phyloP scores from a whole-genome alignment of 2,113 vertebrate species.

The Haplotaxodon microlepis region DNA sequence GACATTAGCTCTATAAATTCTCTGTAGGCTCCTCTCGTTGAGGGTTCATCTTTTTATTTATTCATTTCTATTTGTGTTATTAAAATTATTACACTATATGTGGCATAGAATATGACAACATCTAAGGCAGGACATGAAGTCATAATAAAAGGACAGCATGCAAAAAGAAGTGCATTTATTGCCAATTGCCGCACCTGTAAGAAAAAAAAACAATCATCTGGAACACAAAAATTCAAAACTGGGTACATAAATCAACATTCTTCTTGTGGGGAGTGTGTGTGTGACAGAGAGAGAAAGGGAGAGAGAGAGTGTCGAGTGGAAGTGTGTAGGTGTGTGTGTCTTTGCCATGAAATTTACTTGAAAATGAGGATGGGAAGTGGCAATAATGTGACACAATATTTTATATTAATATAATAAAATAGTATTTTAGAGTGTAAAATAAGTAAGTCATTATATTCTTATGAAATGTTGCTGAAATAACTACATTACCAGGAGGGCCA shows the following conservation, averaged over 20 bases:
- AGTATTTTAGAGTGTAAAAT: not conserved
- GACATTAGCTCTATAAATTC: not conserved
- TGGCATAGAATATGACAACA: not conserved
- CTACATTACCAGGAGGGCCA: not conserved
- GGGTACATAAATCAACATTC: not conserved
- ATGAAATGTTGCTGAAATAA: not conserved
- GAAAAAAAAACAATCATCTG: not conserved
- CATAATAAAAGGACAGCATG: not conserved
- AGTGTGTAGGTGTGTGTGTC: not conserved
- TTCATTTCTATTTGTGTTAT: not conserved
- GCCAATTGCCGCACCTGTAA: not conserved
- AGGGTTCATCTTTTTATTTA: not conserved
- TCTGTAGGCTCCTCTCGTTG: accelerated
- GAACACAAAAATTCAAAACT: not conserved
- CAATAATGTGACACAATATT: not conserved
- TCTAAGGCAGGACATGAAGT: not conserved
- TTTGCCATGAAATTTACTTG: not conserved
- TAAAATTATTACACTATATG: not conserved
- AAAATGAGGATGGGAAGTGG: not conserved
- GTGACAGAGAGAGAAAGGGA: not conserved
- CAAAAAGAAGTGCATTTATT: accelerated
- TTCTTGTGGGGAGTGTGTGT: not conserved
- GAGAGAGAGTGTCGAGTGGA: not conserved
- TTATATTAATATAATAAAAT: not conserved
- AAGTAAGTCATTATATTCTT: not conserved